Base-by-base conservation (phyloP, 1,140 invertebrate genomes). In the Penaeus japonicus region DNA sequence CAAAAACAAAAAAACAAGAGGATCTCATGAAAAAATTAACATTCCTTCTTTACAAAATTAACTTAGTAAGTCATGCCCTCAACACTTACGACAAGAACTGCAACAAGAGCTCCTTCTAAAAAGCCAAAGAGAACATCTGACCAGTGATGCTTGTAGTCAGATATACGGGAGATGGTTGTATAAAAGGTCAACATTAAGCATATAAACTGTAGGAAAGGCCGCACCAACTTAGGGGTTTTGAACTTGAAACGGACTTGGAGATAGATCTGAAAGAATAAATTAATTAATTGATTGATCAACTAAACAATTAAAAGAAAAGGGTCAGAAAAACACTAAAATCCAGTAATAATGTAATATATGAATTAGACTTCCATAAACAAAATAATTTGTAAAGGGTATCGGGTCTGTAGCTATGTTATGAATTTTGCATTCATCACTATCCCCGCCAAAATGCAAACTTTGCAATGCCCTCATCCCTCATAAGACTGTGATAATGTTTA, bases 61-160 rank as follows among this genome's bases (percentile, higher is more conserved):
- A 32, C 22, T 55, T 30, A 20, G 17, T 2, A 54, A 54, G 2
- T 53, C 15, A 20, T 70, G 39, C 39, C 12, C 17, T 22, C 39
- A 57, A 47, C 35, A 85, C 90, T 90, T 91, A 93, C 93, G 75
- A 92, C 91, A 10, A 94, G 90, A 24, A 93, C 82, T 75, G 93
- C 93, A 20, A 94, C 92, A 12, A 92, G 77, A 20, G 91, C 90
- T n/a, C 94, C 94, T 59, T 94, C 91, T n/a, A 94, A 32, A 20
- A 92, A 92, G 30, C 95, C 95, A 78, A 92, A 92, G 20, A 95
- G 90, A 12, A 95, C 95, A 92, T 95, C 95, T 88, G 93, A 94
- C 93, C 94, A 94, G 90, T 95, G 94, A 91, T 95, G 95, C 90
- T 94, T 94, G 91, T 94, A 94, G 92, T 95, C 94, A 65, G 93